A percentile compares a stretch with the other conserved stretches of the same genome.
phyloP scores from a whole-genome alignment of 2,113 vertebrate species.

The Rhinolophus sinicus region DNA sequence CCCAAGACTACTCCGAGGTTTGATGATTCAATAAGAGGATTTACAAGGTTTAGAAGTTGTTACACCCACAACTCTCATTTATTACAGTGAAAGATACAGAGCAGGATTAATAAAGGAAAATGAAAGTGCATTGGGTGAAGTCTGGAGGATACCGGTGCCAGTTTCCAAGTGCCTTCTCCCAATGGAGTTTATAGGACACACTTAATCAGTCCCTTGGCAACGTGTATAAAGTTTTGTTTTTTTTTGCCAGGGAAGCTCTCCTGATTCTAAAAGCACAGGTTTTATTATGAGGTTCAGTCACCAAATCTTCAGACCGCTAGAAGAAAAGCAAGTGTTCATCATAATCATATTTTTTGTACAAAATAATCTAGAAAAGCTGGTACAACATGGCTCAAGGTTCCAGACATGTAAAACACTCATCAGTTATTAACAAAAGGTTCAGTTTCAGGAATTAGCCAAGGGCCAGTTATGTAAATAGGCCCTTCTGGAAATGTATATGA shows the following conservation, averaged over 20 bases:
- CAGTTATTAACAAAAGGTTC: slow-evolving; percentile 17
- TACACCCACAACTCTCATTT: not conserved
- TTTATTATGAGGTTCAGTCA: not conserved
- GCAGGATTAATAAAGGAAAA: not conserved
- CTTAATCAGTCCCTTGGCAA: not conserved
- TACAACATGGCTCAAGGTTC: not conserved
- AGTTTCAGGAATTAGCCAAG: slow-evolving; percentile 15
- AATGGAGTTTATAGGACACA: not conserved
- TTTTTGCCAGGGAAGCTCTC: not conserved
- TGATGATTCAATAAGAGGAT: not conserved
- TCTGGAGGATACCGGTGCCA: not conserved
- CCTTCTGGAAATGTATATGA: slow-evolving; percentile 29
- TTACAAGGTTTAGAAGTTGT: not conserved
- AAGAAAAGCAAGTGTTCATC: not conserved
- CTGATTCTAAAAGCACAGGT: not conserved
- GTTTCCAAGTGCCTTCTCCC: not conserved
- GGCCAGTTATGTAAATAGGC: not conserved
- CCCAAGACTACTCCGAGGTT: not conserved
- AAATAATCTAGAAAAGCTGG: not conserved
- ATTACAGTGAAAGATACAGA: slow-evolving; percentile 20
- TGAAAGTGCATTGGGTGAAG: not conserved
- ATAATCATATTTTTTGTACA: not conserved
- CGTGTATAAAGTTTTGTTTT: not conserved
- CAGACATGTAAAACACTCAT: not conserved
- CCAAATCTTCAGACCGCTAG: not conserved